Base-by-base conservation (phyloP, 2,888 invertebrate species). In the Cyclophora albipunctata region DNA sequence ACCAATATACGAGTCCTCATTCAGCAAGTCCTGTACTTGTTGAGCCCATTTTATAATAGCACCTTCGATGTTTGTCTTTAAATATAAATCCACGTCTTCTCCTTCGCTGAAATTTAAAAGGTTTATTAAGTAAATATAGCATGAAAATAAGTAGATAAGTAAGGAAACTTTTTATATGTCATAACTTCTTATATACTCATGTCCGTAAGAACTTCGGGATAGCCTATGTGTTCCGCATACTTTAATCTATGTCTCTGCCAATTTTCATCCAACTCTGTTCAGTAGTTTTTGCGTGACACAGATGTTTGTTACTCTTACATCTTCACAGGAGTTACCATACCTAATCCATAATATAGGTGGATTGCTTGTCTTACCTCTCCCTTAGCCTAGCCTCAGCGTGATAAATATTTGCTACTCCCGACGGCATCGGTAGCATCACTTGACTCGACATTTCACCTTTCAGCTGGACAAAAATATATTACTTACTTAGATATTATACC, bases 41-140 rank as follows among this genome's bases (percentile, higher is more conserved):
- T 91, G 89, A 2, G 94, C 91, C 98, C 98, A 98, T 72, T 96
- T 96, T 56, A 96, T 95, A 2, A 97, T 91, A 45, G 95, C 93
- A 40, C 93, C 93, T 82, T 98, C 98, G 52, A 97, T 92, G 46
- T 94, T 92, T 50, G 94, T 93, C 72, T 95, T 95, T 62, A 97
- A 84, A 49, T 91, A 86, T 47, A 93, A 83, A 75, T 95, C 93
- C 35, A 92, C 87, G 7, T 87, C 82, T 75, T 85, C 90, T 50
- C 89, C 91, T 34, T 88, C 85, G 48, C 91, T 90, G 64, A 45
- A 73, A 75, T 47, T 3, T 37, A 42, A 34, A 5, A 7, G 4
- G 20, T 20, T 20, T 20, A 20, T 20, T 20, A 20, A 20, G 20
- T 20, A 20, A 20, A 20, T n/a, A 20, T 47, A 4, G 20, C 20